Evolutionary conservation across 1,140 invertebrate genomes (phyloP).

Genomic region (Trachymyrmex septentrionalis): DNA sequence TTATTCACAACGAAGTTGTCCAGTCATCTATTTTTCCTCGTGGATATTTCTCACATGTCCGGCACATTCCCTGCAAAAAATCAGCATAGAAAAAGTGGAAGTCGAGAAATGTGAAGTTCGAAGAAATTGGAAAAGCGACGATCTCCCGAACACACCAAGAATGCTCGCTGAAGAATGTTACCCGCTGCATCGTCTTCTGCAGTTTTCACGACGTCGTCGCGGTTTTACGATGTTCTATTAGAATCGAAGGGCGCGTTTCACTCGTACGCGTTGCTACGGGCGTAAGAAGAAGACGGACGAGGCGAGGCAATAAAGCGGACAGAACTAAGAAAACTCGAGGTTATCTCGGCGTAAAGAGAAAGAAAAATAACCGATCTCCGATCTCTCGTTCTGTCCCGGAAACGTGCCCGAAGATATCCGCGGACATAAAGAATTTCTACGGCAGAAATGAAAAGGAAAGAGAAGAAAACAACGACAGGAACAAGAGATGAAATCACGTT

Average conservation of each 20-base stretch:
- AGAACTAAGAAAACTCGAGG: constrained; percentile 22
- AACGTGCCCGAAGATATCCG: constrained; percentile 39
- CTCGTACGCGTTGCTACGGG: neutral
- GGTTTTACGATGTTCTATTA: constrained; percentile 57
- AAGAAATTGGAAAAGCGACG: constrained; percentile 53
- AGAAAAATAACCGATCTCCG: constrained; percentile 70
- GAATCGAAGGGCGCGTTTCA: constrained; percentile 43
- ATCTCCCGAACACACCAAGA: neutral
- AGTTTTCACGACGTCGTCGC: constrained; percentile 57
- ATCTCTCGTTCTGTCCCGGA: constrained; percentile 34
- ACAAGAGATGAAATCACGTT: constrained; percentile 49
- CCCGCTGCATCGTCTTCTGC: constrained; percentile 34
- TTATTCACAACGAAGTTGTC: neutral
- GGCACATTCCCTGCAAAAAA: constrained; percentile 32
- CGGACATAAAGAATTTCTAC: constrained; percentile 45
- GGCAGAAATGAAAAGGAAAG: neutral
- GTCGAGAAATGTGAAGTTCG: constrained; percentile 40
- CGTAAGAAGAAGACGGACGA: constrained; percentile 39
- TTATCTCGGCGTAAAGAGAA: constrained; percentile 37
- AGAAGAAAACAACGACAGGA: constrained; percentile 15
- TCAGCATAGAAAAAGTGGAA: constrained; percentile 19
- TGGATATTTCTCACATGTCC: constrained; percentile 42
- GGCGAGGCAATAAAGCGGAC: constrained; percentile 57
- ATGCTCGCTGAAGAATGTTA: constrained; percentile 31
- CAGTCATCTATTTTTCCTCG: constrained; percentile 16